A percentile compares a stretch with the other conserved stretches of the same genome.
phyloP scores from a whole-genome alignment of 2,888 invertebrate species.

The Diabrotica balteata region DNA sequence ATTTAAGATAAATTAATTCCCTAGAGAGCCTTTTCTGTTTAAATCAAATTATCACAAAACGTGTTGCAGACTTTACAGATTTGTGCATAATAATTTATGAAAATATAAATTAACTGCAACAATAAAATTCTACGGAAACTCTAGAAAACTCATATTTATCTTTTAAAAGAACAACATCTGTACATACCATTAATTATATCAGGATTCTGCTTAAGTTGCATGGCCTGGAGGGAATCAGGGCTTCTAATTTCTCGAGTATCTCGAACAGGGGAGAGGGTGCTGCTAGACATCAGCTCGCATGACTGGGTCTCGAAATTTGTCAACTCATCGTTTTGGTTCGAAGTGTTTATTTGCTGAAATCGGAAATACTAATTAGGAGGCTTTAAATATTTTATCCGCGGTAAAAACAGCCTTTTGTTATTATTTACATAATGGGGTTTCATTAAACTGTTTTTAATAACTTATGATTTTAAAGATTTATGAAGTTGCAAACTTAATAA shows the following conservation, averaged over 20 bases:
- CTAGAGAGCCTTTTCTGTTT: too few relatives aligned
- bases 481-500: too few relatives aligned
- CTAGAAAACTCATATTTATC: too few relatives aligned
- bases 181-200: conserved; percentile 80
- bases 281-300: conserved; percentile 45
- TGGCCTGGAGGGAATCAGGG: conserved; percentile 62
- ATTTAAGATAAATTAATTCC: too few relatives aligned
- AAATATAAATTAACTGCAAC: too few relatives aligned
- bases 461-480: too few relatives aligned
- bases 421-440: too few relatives aligned
- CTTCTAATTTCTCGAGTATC: conserved; percentile 64
- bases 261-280: conserved; percentile 42
- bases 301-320: conserved; percentile 37
- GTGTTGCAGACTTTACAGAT: too few relatives aligned
- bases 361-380: not conserved
- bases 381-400: not conserved
- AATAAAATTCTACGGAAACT: too few relatives aligned
- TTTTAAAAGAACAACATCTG: conserved; percentile 50
- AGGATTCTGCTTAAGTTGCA: conserved; percentile 72
- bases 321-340: conserved; percentile 30
- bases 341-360: conserved; percentile 28
- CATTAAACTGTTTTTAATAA: too few relatives aligned
- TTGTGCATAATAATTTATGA: too few relatives aligned
- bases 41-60: too few relatives aligned
- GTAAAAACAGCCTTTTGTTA: not conserved